Percentiles rank a stretch among this genome's conserved stretches.
Conservation (phyloP, 1,140 invertebrate genomes). For the Formica exsecta region DNA sequence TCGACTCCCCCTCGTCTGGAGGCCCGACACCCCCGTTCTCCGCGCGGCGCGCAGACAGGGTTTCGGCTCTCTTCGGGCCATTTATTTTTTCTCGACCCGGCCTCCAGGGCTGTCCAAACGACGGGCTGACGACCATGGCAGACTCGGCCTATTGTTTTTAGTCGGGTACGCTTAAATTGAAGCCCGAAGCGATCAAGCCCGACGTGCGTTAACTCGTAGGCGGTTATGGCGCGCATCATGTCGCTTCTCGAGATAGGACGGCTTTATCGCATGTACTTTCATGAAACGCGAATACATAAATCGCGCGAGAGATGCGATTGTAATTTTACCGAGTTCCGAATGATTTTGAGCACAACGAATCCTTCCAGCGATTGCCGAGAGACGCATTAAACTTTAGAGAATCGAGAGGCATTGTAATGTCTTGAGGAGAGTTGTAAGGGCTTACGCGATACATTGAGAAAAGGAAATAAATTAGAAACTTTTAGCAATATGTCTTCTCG, state of each 20-base stretch:
- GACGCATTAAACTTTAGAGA: not conserved
- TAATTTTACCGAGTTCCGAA: constrained; percentile 18
- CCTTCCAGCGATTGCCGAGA: not conserved
- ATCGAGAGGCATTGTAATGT: constrained; percentile 8
- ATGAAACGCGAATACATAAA: constrained; percentile 43
- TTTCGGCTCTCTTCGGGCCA: constrained; percentile 80
- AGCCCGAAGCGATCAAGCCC: constrained; percentile 74
- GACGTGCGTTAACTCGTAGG: constrained; percentile 75
- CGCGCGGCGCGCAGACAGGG: constrained; percentile 49
- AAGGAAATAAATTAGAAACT: not conserved
- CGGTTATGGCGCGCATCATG: constrained; percentile 64
- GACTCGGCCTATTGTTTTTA: constrained; percentile 79
- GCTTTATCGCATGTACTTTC: constrained; percentile 50
- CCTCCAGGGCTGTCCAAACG: constrained; percentile 80
- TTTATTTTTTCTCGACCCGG: constrained; percentile 79
- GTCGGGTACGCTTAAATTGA: constrained; percentile 78
- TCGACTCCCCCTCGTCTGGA: constrained; percentile 65
- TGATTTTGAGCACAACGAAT: not conserved
- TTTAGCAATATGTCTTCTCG: constrained; percentile 7
- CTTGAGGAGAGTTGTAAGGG: not conserved
- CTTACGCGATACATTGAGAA: too few relatives aligned
- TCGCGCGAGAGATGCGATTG: constrained; percentile 5
- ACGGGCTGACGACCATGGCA: constrained; percentile 74
- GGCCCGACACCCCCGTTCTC: constrained; percentile 63
- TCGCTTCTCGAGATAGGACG: constrained; percentile 23